Base-by-base conservation (phyloP, 2,888 invertebrate species). In the Drosophila prostipennis region DNA sequence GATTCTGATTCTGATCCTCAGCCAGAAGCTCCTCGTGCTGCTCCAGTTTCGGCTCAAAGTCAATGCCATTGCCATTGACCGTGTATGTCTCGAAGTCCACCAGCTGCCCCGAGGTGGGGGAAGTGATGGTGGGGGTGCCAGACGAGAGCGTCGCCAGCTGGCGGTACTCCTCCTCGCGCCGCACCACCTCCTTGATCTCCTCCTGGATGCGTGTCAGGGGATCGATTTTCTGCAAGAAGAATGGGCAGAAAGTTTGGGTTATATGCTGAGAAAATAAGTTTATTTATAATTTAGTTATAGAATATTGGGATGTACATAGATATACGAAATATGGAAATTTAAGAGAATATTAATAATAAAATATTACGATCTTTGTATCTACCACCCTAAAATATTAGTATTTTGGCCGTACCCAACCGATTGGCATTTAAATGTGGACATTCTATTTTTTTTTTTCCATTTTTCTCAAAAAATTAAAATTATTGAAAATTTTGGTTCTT, bases 171-270 rank as follows among this genome's bases (percentile, higher is more conserved):
- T 95, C 94, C 92, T 98, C 98, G 77, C 97, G 93, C 88, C 96
- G 95, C 57, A 95, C 95, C 69, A 96, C 96, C 92, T 96, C 96
- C 87, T 96, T 95, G 86, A 98, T 97, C 93, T 98, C 98, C 89
- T 95, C 94, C 92, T 98, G 97, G 91, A 98, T 97, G 91, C 97
- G 94, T 89, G 94, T 94, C 87, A 96, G 93, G 76, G 96, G 96
- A 92, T 95, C 95, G 90, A 95, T 94, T 92, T 94, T 94, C 91
- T 94, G 92, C 89, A 93, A 91, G 78, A 39, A 6, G 93, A 92
- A 93, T n/a, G 14, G 14, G 93, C 92, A 51, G 23, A 26, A 7
- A n/a, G 2, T 32, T 3, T 14, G 32, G 7, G 8, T 6, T 23
- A 40, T 5, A 14, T 5, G 26, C 26, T 29, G 11, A 14, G 42